phyloP scores from a whole-genome alignment of 2,888 invertebrate species.

The Tipula vernalis region DNA sequence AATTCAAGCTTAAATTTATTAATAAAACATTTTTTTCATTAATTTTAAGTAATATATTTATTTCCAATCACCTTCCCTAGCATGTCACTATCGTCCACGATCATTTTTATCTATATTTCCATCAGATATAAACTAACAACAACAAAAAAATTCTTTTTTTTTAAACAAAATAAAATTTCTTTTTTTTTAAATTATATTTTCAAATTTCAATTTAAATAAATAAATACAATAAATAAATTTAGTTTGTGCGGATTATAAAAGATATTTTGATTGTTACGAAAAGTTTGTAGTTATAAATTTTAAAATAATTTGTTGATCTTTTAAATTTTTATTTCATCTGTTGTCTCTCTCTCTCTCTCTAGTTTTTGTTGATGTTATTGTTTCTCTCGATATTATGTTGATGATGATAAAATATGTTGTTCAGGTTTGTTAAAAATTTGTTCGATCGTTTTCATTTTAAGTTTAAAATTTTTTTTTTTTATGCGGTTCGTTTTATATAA shows the following conservation, averaged over 20 bases:
- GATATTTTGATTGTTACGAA: neutral
- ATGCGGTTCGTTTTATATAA: neutral
- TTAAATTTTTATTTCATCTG: neutral
- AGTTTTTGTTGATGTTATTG: neutral
- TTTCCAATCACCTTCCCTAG: neutral
- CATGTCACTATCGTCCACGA: neutral
- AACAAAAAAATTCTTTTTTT: neutral
- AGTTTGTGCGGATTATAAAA: neutral
- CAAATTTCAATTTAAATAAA: neutral
- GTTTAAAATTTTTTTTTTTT: neutral
- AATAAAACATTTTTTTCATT: neutral
- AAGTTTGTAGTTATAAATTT: neutral
- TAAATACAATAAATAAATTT: neutral
- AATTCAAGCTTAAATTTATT: neutral
- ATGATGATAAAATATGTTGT: neutral
- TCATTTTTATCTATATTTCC: neutral
- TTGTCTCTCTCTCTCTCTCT: neutral
- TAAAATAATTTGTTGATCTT: neutral
- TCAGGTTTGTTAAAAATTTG: neutral
- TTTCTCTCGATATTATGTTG: neutral
- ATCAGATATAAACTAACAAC: neutral
- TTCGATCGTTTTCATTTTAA: neutral
- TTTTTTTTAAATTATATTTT: neutral
- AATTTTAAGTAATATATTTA: neutral
- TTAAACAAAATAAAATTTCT: neutral